Conservation (phyloP, 2,113 vertebrate genomes). For the Aldabrachelys gigantea region DNA sequence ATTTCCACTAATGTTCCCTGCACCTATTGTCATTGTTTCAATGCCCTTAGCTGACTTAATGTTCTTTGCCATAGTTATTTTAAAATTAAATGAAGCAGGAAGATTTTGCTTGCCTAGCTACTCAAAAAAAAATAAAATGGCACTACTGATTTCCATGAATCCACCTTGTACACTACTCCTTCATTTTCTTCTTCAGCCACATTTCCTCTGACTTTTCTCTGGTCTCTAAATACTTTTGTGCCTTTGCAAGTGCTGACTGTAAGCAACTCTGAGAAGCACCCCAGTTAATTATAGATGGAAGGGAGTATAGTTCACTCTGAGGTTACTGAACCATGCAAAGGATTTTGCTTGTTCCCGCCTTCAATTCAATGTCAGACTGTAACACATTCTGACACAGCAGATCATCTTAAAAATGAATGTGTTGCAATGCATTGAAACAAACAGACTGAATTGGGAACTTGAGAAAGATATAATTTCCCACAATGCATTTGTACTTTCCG, state of each 20-base stretch:
- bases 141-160: neutral
- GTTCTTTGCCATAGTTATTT: neutral
- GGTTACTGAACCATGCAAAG: neutral
- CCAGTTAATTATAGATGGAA: neutral
- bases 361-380: neutral
- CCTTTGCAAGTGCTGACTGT: neutral
- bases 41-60: neutral
- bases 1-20: neutral
- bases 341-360: neutral
- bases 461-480: neutral
- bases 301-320: neutral
- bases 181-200: neutral
- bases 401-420: neutral
- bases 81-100: neutral
- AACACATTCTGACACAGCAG: neutral
- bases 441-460: neutral
- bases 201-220: neutral
- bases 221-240: neutral
- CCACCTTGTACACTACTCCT: neutral
- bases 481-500: neutral
- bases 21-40: neutral
- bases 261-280: neutral
- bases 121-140: neutral
- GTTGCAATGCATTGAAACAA: neutral
- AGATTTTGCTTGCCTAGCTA: neutral